Evolutionary conservation across 2,888 invertebrate species (phyloP).

Genomic region (Branchipolynoe longqiensis): DNA sequence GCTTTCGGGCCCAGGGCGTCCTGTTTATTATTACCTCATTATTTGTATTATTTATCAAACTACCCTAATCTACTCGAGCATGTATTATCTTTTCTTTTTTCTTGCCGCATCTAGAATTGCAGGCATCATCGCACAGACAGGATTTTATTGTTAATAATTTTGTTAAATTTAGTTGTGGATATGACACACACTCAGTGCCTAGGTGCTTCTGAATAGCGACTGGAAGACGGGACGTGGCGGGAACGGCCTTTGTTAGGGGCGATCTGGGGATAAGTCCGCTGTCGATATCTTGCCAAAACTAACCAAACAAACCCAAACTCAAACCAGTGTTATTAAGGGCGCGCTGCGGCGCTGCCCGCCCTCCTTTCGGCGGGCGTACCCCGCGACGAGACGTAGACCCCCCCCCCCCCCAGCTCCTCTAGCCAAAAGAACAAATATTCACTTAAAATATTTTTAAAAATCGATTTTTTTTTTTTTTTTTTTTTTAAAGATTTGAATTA

Average conservation of each 20-base stretch:
- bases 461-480: no score
- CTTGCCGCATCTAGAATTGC: slow-evolving; percentile 35
- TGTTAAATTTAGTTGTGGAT: no score
- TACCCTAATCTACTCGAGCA: slow-evolving; percentile 48
- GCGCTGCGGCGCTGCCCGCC: slow-evolving; percentile 1
- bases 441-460: no score
- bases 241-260: slow-evolving; percentile 46
- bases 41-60: slow-evolving; percentile 52
- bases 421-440: no score
- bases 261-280: slow-evolving; percentile 49
- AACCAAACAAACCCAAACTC: slow-evolving; percentile 5
- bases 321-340: slow-evolving; percentile 38
- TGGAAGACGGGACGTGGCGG: background rate
- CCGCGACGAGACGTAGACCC: no score
- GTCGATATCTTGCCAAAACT: slow-evolving; percentile 56
- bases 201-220: slow-evolving; percentile 51
- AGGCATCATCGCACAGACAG: slow-evolving; percentile 36
- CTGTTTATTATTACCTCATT: slow-evolving; percentile 49
- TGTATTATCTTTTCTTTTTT: slow-evolving; percentile 51
- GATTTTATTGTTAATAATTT: slow-evolving; percentile 12
- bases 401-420: no score
- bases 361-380: background rate
- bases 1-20: slow-evolving; percentile 26
- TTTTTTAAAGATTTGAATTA: no score
- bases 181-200: slow-evolving; percentile 45